These are phyloP conservation scores for Homarus americanus DNA, from an alignment of 1,140 invertebrate genomes.

Conservation along the genomic window DNA sequence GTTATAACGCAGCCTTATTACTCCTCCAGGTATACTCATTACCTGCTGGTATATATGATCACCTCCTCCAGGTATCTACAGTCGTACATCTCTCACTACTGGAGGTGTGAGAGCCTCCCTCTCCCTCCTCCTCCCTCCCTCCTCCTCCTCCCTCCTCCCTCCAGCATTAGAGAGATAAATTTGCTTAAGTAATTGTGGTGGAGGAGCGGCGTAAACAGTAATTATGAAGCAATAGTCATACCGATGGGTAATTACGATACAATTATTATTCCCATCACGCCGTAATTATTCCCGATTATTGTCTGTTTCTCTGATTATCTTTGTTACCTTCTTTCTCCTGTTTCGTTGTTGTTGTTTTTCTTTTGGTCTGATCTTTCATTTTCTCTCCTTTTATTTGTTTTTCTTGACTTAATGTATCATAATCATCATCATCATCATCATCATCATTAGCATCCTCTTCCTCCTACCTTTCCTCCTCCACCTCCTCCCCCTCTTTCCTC, in stretches of 20 bases:
- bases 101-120: no score
- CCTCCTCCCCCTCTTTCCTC: not conserved
- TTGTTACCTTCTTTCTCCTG: not conserved
- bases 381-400: constrained; percentile 10
- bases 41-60: no score
- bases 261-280: not conserved
- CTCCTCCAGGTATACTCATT: no score
- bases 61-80: no score
- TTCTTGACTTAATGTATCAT: constrained; percentile 5
- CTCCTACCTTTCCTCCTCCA: not conserved
- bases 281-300: not conserved
- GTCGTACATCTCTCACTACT: no score
- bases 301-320: not conserved
- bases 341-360: not conserved
- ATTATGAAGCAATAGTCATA: not conserved
- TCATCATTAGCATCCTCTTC: no score
- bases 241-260: not conserved
- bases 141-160: not conserved
- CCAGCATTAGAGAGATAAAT: not conserved
- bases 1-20: no score
- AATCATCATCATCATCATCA: no score
- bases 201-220: constrained; percentile 10
- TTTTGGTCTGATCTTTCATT: constrained; percentile 1
- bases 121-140: not conserved
- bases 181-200: not conserved